A percentile compares a stretch with the other conserved stretches of the same genome.
Conservation (phyloP, 2,888 invertebrate species). For the Caenorhabditis imperialis region DNA sequence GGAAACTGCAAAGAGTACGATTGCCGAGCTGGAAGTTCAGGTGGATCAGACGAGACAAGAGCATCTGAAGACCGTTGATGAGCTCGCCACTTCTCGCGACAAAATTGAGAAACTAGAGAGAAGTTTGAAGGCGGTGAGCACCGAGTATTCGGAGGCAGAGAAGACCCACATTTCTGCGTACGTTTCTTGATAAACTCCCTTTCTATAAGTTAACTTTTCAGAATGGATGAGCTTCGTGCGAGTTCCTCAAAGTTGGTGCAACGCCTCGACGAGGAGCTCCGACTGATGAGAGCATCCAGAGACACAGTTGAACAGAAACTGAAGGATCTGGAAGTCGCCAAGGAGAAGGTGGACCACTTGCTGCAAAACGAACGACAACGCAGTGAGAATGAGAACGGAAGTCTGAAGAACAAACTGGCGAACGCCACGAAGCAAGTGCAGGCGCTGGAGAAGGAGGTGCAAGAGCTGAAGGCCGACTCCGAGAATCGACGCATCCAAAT, state of each 20-base stretch:
- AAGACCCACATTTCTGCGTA: constrained; percentile 14
- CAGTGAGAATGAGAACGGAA: constrained; percentile 39
- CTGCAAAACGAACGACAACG: constrained; percentile 42
- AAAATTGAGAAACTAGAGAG: constrained; percentile 12
- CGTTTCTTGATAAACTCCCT: neutral
- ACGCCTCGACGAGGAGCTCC: constrained; percentile 42
- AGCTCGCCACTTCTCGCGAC: constrained; percentile 19
- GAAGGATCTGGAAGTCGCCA: constrained; percentile 29
- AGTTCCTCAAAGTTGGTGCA: constrained; percentile 36
- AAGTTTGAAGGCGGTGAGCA: constrained; percentile 17
- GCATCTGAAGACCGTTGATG: constrained; percentile 22
- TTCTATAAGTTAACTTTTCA: neutral
- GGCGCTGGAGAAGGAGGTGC: constrained; percentile 32
- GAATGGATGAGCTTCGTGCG: constrained; percentile 40
- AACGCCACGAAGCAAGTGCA: constrained; percentile 19
- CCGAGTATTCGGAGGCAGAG: constrained; percentile 13
- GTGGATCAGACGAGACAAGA: constrained; percentile 27
- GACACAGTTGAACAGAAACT: constrained; percentile 30
- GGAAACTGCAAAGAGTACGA: constrained; percentile 15
- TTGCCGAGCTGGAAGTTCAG: constrained; percentile 24
- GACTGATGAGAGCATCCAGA: constrained; percentile 28
- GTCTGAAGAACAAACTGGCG: constrained; percentile 23
- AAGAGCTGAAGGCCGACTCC: constrained; percentile 22
- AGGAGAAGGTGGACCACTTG: constrained; percentile 45
- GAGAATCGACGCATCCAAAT: constrained; percentile 27